A percentile compares a stretch with the other conserved stretches of the same genome.
Conservation (phyloP, 2,797 vertebrate species). For the Enteromius anoplus region DNA sequence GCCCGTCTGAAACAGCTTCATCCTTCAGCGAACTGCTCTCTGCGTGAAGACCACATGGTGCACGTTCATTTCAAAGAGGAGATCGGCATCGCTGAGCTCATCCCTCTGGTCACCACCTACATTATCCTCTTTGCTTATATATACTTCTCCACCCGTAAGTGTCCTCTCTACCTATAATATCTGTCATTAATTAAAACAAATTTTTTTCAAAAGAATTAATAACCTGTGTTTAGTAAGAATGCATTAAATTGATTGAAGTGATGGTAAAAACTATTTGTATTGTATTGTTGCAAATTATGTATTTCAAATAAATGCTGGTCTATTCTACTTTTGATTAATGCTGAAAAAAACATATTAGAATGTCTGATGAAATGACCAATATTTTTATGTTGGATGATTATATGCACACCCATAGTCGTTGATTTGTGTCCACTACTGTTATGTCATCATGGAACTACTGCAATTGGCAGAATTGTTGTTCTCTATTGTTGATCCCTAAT, state of each 20-base stretch:
- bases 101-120: slow-evolving; percentile 97
- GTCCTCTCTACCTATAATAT: slow-evolving; percentile 1
- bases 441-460: neutral
- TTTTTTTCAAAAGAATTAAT: neutral
- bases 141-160: slow-evolving; percentile 96
- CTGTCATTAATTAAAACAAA: neutral
- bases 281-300: neutral
- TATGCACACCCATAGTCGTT: neutral
- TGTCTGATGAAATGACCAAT: neutral
- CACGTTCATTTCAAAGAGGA: slow-evolving; percentile 99
- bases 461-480: neutral
- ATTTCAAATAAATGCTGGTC: neutral
- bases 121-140: slow-evolving; percentile 98
- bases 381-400: neutral
- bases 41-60: slow-evolving; percentile 88
- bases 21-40: slow-evolving; percentile 90
- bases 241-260: neutral
- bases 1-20: slow-evolving; percentile 88
- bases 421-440: neutral
- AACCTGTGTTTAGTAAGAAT: neutral
- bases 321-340: neutral
- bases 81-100: slow-evolving; percentile 93
- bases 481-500: neutral
- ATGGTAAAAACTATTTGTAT: neutral
- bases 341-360: too few relatives aligned